Percentiles rank a stretch among this genome's conserved stretches.
phyloP scores from a whole-genome alignment of 2,888 invertebrate species.

The Gortyna flavago region DNA sequence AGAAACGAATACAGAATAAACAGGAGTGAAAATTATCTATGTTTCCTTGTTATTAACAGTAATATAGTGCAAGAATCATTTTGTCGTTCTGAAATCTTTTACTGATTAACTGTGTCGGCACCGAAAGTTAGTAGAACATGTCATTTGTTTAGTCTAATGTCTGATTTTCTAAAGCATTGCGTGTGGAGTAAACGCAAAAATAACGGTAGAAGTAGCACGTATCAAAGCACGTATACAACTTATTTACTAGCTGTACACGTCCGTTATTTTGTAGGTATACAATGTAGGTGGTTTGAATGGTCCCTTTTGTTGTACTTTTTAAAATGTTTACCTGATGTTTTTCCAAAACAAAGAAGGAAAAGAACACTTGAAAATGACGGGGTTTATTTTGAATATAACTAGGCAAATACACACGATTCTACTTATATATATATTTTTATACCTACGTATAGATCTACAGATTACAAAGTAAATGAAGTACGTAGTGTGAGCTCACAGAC shows the following conservation, averaged over 20 bases:
- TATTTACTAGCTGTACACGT: background rate
- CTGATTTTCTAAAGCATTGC: slow-evolving; percentile 24
- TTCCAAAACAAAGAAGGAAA: background rate
- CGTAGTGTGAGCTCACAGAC: slow-evolving; percentile 37
- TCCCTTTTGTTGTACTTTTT: background rate
- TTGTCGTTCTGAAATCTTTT: slow-evolving; percentile 3
- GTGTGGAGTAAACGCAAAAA: slow-evolving; percentile 9
- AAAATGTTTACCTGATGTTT: background rate
- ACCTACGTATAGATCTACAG: background rate
- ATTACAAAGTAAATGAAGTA: slow-evolving; percentile 17
- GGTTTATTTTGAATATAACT: background rate
- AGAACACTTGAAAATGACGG: too few species aligned
- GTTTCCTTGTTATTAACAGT: background rate
- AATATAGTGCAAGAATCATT: background rate
- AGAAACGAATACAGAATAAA: background rate
- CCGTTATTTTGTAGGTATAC: slow-evolving; percentile 6
- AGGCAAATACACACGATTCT: background rate
- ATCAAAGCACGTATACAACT: slow-evolving; percentile 12
- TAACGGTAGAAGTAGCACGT: slow-evolving; percentile 15
- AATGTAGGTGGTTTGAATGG: slow-evolving; percentile 1
- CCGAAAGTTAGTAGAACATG: slow-evolving; percentile 11
- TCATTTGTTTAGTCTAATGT: slow-evolving; percentile 3
- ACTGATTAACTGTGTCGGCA: background rate
- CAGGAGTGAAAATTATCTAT: background rate
- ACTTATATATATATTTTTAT: background rate